Conservation (phyloP, 2,113 vertebrate species). For the Gulo gulo region DNA sequence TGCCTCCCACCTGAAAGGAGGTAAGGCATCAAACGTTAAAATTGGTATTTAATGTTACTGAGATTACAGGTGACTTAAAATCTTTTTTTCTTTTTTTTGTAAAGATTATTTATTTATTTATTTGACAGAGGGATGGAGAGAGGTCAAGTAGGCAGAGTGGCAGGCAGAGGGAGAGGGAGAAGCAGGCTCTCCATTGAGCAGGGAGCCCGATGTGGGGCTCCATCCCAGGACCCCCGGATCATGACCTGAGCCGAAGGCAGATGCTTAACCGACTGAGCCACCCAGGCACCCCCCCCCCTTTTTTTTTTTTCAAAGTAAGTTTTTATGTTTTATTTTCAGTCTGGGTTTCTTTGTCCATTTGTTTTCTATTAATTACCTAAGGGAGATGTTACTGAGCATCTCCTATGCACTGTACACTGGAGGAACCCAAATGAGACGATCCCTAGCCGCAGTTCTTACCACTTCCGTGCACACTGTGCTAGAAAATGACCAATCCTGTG, state of each 20-base stretch:
- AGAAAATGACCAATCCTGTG: neutral
- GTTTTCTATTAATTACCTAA: neutral
- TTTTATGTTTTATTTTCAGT: neutral
- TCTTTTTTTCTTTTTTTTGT: neutral
- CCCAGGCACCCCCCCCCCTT: no score
- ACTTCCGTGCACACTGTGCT: neutral
- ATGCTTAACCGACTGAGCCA: no score
- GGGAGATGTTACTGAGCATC: neutral
- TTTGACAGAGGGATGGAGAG: no score
- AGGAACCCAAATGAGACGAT: neutral
- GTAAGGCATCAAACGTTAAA: neutral
- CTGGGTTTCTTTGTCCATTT: neutral
- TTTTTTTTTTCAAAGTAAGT: neutral
- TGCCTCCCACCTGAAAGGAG: neutral
- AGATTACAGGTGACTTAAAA: neutral
- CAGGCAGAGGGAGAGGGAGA: no score
- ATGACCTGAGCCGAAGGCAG: no score
- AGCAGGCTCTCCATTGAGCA: no score
- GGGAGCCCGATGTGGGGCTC: no score
- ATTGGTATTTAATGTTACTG: neutral
- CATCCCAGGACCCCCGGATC: no score
- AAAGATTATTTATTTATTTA: no score
- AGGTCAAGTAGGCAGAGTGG: no score
- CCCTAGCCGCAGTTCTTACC: neutral
- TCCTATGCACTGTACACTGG: neutral